Base-by-base conservation (phyloP, 2,797 vertebrate genomes). In the Characodon lateralis region DNA sequence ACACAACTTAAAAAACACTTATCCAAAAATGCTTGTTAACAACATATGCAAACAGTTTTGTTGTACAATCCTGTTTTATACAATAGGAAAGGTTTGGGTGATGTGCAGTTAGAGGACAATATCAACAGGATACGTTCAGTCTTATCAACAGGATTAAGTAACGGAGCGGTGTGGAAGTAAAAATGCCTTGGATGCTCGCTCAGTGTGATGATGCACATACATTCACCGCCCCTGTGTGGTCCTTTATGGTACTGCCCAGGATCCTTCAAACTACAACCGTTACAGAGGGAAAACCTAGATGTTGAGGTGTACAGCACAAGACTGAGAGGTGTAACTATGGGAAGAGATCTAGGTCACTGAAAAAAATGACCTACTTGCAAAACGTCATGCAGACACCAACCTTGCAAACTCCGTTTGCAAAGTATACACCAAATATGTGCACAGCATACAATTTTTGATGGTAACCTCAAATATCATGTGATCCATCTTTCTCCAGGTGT, bases 201-300 rank as follows among this genome's bases (percentile, higher is more conserved):
- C 31, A 68, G 6, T 66, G 35, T 12, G 9, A 66, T 24, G 13
- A 26, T 48, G 16, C 7, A 31, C 39, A 51, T 16, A 22, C 53
- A 22, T 48, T 8, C 26, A 66, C 46, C 68, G n/a, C 77, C 73
- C 53, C 66, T 46, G 8, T 46, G 73, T 46, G 77, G 73, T 26
- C 43, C 18, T 51, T 46, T 59, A 24, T 5, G 41, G 31, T 31
- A 74, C 20, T 74, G 28, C 35, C 53, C 3, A 61, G 9, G 10
- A 43, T n/a, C 39, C 66, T 74, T 31, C 12, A 48, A 20, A 63
- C 73, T 28, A 26, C 5, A 74, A 48, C 6, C 55, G 31, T 46
- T 46, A 7, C 6, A 46, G 43, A 46, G 43, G 1, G 43, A 10
- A 46, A 6, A 53, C 20, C 51, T 53, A 22, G 51, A 53, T 20